Percentiles rank a stretch among this genome's conserved stretches.
Conservation (phyloP, 1,140 invertebrate genomes). For the Metopolophium dirhodum region DNA sequence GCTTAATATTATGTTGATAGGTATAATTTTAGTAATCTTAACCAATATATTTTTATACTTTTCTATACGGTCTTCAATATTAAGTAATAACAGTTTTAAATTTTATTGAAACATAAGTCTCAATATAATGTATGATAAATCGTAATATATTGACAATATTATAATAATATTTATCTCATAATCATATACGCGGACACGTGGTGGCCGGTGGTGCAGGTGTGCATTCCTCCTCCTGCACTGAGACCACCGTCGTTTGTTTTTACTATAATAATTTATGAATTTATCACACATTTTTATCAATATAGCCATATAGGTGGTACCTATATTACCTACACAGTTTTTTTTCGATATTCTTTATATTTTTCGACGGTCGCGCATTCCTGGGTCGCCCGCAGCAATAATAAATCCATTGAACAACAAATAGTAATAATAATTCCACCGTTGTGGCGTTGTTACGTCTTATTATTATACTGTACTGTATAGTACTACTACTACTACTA, state of each 20-base stretch:
- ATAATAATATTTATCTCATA: neutral
- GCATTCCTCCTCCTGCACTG: neutral
- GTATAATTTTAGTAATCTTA: neutral
- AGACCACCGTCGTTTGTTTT: neutral
- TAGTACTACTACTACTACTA: too few species aligned
- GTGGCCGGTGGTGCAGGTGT: neutral
- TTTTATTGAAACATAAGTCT: neutral
- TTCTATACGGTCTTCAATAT: too few species aligned
- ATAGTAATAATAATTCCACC: neutral
- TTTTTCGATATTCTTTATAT: neutral
- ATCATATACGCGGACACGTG: neutral
- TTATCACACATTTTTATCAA: neutral
- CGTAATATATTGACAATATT: neutral
- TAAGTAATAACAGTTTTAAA: too few species aligned
- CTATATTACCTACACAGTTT: neutral
- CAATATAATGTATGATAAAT: neutral
- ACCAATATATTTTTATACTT: neutral
- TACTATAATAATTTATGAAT: neutral
- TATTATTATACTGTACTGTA: too few species aligned
- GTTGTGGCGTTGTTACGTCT: too few species aligned
- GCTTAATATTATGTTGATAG: too few species aligned
- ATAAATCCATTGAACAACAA: too few species aligned
- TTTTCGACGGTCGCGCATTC: neutral
- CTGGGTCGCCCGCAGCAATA: neutral
- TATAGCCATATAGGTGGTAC: neutral